Evolutionary conservation across 2,888 invertebrate genomes (phyloP).

Genomic region (Zaprionus bogoriensis): DNA sequence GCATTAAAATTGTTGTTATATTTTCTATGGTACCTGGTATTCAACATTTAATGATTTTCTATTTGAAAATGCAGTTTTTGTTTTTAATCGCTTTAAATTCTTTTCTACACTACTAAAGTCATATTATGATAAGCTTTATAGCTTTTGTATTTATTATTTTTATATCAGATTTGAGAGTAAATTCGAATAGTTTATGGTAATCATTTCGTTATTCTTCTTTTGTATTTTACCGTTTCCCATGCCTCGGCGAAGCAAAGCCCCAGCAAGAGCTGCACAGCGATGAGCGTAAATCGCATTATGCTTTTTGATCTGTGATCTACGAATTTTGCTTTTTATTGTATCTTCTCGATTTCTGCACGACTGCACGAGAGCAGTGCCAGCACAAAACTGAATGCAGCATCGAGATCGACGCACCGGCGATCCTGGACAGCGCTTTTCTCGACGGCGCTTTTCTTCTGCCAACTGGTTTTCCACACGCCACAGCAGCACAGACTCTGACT

Average conservation of each 20-base stretch:
- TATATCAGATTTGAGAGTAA: neutral
- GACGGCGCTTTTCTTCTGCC: conserved; percentile 40
- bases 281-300: conserved; percentile 38
- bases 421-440: conserved; percentile 47
- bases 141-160: neutral
- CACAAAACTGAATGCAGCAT: conserved; percentile 60
- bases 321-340: neutral
- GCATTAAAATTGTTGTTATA: too few relatives aligned
- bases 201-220: neutral
- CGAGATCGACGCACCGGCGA: conserved; percentile 40
- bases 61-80: too few relatives aligned
- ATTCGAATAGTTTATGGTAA: neutral
- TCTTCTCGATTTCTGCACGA: conserved; percentile 49
- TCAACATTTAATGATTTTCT: too few relatives aligned
- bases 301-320: neutral
- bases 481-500: conserved; percentile 17
- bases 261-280: conserved; percentile 49
- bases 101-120: too few relatives aligned
- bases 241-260: conserved; percentile 37
- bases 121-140: too few relatives aligned
- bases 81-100: too few relatives aligned
- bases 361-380: conserved; percentile 66
- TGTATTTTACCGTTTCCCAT: conserved; percentile 33
- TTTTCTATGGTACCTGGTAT: too few relatives aligned
- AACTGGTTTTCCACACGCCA: conserved; percentile 61